These are phyloP conservation scores for Saturnia japonica DNA, from an alignment of 2,888 invertebrate species.

Conservation along the genomic window DNA sequence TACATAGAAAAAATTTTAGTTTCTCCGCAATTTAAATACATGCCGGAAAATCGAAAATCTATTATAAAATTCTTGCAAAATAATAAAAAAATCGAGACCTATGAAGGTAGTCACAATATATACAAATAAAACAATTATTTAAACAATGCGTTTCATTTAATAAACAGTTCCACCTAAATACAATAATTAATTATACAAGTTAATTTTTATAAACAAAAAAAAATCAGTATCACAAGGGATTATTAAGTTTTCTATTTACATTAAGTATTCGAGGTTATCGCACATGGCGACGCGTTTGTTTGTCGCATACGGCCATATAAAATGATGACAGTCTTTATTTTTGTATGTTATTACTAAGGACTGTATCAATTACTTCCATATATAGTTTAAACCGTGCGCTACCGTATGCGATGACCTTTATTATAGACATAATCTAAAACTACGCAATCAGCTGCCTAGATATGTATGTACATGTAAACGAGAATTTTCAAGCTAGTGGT, in stretches of 20 bases:
- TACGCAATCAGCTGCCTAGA: neutral
- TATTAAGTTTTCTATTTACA: conserved; percentile 7
- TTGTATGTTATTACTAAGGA: no score
- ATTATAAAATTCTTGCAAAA: no score
- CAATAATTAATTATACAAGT: conserved; percentile 3
- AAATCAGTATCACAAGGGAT: conserved; percentile 15
- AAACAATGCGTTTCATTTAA: conserved; percentile 10
- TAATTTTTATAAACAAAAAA: conserved; percentile 5
- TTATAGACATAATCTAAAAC: neutral
- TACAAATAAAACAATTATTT: conserved; percentile 1
- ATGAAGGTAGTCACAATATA: no score
- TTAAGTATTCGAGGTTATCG: conserved; percentile 3
- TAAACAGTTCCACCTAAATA: conserved; percentile 12
- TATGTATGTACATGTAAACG: no score
- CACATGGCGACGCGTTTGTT: neutral
- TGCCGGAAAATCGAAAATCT: no score
- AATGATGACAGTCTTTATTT: no score
- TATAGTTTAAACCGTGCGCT: neutral
- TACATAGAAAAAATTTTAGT: no score
- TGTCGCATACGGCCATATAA: neutral
- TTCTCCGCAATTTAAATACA: no score
- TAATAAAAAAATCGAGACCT: no score
- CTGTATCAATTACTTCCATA: no score
- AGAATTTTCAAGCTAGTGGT: no score
- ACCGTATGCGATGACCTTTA: neutral